Evolutionary conservation across 1,140 invertebrate species (phyloP), one percentile per base, ranked within the genome.

Genomic region (Vanessa atalanta): DNA sequence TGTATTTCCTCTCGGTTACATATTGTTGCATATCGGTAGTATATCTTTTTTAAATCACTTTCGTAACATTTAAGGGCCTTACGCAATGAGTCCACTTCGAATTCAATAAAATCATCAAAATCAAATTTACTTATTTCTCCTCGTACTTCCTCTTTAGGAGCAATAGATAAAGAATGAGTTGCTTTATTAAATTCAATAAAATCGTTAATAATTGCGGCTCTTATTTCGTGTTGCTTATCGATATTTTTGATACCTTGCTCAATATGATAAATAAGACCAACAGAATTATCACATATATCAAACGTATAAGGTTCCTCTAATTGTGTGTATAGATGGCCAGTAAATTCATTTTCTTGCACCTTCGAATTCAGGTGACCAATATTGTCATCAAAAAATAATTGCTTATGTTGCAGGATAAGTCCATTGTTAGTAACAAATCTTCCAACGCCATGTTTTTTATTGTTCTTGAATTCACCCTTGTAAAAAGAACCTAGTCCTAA

Each of bases 361-460:
- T 77, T 63, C 65, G 79, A 73, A 31, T 66, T 66, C 6, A 80
- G 8, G 1, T 79, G 51, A 48, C 79, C 83, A 5, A 94, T 80
- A 82, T 93, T 93, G 79, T 94, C 93, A 50, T 93, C 82, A 47
- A 84, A 67, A 77, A 94, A 95, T 26, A 95, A 81, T 7, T 89
- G 83, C 83, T 93, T 89, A 61, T 87, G 78, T 75, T 94, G 81
- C 4, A 94, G 75, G 14, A 91, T 89, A n/a, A 89, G 81, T 15
- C 94, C 94, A 75, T 94, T 94, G 74, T 93, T 93, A 65, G 94
- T 94, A 20, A 94, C 87, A 70, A 95, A 83, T 48, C 89, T 88
- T 23, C 94, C 94, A 16, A 83, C 74, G 3, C 95, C 94, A 70
- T 94, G 85, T 80, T 95, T 95, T 67, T 93, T 90, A 79, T 95